Evolutionary conservation across 2,113 vertebrate genomes (phyloP).

Genomic region (Chelonoidis abingdonii): DNA sequence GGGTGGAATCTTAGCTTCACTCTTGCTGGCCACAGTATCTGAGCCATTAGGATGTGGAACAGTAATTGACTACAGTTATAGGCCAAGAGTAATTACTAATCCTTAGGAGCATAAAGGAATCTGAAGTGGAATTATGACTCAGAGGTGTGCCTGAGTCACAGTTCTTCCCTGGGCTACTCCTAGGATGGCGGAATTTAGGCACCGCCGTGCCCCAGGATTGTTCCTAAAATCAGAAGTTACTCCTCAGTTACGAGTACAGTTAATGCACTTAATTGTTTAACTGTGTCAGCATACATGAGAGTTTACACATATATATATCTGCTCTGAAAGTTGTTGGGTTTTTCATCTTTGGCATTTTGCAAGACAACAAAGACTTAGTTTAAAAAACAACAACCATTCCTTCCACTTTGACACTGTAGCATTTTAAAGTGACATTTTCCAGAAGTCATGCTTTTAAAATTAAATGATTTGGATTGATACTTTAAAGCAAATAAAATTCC

Average conservation of each 20-base stretch:
- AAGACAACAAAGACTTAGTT: neutral
- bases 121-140: neutral
- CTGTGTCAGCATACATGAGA: neutral
- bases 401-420: neutral
- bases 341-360: neutral
- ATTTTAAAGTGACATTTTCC: neutral
- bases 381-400: neutral
- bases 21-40: neutral
- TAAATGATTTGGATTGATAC: rapidly evolving
- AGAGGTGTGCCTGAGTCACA: rapidly evolving
- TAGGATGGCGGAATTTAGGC: neutral
- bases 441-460: rapidly evolving
- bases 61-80: rapidly evolving
- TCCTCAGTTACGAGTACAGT: neutral
- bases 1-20: rapidly evolving
- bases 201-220: neutral
- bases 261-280: neutral
- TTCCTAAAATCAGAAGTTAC: neutral
- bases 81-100: neutral
- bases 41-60: neutral
- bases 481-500: neutral
- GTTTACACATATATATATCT: neutral
- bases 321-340: neutral
- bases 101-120: neutral
- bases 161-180: neutral